Conservation (phyloP, 53 echinoderm and acorn worm genomes). For the Patiria pectinifera region DNA sequence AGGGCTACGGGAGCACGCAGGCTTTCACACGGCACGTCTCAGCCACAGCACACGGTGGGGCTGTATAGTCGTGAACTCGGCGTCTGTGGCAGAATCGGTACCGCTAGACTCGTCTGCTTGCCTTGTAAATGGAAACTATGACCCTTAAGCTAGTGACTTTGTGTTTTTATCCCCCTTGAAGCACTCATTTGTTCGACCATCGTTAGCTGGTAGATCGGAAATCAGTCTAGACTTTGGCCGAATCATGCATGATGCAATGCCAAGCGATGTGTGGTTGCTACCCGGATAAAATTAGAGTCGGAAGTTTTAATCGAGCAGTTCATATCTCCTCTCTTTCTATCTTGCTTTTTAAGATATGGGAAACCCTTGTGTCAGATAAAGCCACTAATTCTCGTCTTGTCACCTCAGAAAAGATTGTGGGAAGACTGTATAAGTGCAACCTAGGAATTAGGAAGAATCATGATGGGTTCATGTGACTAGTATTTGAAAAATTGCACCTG, state of each 20-base stretch:
- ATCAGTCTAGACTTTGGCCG: background rate
- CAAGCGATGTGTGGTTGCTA: background rate
- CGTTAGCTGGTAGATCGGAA: background rate
- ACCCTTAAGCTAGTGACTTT: background rate
- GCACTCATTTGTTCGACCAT: background rate
- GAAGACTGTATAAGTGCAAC: too few species aligned
- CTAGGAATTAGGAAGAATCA: too few species aligned
- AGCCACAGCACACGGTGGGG: background rate
- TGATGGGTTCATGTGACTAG: too few species aligned
- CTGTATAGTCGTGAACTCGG: background rate
- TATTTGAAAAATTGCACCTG: too few species aligned
- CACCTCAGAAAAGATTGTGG: too few species aligned
- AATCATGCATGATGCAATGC: background rate
- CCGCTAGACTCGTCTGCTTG: background rate
- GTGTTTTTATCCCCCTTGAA: background rate
- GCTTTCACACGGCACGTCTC: slow-evolving; percentile 58
- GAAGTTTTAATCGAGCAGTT: too few species aligned
- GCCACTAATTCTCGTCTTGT: too few species aligned
- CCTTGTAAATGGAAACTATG: background rate
- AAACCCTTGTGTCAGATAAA: too few species aligned
- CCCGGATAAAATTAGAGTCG: too few species aligned
- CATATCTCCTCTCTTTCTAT: too few species aligned
- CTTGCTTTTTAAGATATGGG: too few species aligned
- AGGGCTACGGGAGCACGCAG: slow-evolving; percentile 52
- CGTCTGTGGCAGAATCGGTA: background rate